phyloP scores from a whole-genome alignment of 2,797 vertebrate species.

The Naso thynnoides region DNA sequence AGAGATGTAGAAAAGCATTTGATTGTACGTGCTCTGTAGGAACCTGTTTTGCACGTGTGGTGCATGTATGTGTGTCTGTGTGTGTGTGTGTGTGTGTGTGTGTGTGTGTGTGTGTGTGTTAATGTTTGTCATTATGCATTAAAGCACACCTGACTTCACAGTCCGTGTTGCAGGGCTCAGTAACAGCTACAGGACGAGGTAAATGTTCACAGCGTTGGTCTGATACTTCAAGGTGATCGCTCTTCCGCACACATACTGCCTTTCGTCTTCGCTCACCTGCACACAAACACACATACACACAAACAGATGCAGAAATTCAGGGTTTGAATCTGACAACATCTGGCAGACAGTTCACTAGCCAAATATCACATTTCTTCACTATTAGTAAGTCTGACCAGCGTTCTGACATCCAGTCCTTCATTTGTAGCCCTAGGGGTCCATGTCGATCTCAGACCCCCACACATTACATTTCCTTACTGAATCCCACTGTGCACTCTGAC shows the following conservation, averaged over 20 bases:
- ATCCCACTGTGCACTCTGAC: constrained; percentile 47
- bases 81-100: not conserved
- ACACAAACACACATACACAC: constrained; percentile 68
- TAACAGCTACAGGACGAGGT: constrained; percentile 78
- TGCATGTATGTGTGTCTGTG: not conserved
- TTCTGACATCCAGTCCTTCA: constrained; percentile 41
- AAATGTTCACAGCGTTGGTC: constrained; percentile 92
- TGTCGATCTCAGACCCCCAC: constrained; percentile 36
- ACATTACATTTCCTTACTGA: constrained; percentile 43
- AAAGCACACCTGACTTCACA: constrained; percentile 93
- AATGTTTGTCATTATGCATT: not conserved
- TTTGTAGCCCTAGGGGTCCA: constrained; percentile 14
- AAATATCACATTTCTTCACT: constrained; percentile 49
- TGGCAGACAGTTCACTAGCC: constrained; percentile 38
- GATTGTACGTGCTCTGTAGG: not conserved
- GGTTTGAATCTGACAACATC: constrained; percentile 51
- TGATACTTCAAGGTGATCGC: constrained; percentile 89
- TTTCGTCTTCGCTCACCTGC: constrained; percentile 90
- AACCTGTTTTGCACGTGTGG: not conserved
- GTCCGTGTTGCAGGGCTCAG: constrained; percentile 91
- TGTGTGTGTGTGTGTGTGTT: not conserved
- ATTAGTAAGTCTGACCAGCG: constrained; percentile 41
- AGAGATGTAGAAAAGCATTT: not conserved
- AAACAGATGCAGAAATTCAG: constrained; percentile 78
- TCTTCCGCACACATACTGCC: constrained; percentile 89